A percentile compares a stretch with the other conserved stretches of the same genome.
These are phyloP conservation scores for Acrobasis consociella DNA, from an alignment of 2,888 invertebrate genomes.

Conservation along the genomic window DNA sequence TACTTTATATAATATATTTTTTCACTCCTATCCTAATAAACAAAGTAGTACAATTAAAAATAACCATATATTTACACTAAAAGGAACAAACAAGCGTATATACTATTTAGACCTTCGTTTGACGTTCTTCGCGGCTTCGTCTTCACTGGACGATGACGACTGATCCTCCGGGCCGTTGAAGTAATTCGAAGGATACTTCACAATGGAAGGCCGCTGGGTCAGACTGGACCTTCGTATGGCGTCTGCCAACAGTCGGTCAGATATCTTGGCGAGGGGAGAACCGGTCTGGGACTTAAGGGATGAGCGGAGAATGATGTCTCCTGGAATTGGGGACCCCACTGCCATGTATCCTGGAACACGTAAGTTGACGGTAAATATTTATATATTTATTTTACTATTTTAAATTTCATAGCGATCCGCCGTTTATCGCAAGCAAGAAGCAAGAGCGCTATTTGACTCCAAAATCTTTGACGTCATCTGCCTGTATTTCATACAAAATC, in stretches of 20 bases:
- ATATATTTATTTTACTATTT: no score
- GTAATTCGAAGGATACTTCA: slow-evolving; percentile 71
- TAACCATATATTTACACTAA: not conserved
- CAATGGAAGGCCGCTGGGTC: slow-evolving; percentile 61
- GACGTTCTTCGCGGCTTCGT: slow-evolving; percentile 46
- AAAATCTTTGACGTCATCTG: no score
- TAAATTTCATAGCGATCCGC: no score
- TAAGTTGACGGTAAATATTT: not conserved
- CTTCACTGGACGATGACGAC: slow-evolving; percentile 68
- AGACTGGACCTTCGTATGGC: slow-evolving; percentile 70
- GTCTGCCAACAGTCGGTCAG: slow-evolving; percentile 69
- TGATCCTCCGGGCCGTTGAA: slow-evolving; percentile 62
- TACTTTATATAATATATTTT: no score
- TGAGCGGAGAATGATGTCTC: slow-evolving; percentile 50
- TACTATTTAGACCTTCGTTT: slow-evolving; percentile 12
- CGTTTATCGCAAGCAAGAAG: no score
- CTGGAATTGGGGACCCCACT: slow-evolving; percentile 49
- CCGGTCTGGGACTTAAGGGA: slow-evolving; percentile 45
- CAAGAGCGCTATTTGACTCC: no score
- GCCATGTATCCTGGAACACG: slow-evolving; percentile 59
- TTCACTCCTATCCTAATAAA: no score
- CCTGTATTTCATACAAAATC: no score
- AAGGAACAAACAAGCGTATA: slow-evolving; percentile 7
- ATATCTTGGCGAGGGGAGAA: slow-evolving; percentile 57
- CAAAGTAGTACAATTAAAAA: no score